Percentiles rank a stretch among this genome's conserved stretches.
Conservation (phyloP, 2,113 vertebrate genomes). For the Gasterosteus aculeatus region DNA sequence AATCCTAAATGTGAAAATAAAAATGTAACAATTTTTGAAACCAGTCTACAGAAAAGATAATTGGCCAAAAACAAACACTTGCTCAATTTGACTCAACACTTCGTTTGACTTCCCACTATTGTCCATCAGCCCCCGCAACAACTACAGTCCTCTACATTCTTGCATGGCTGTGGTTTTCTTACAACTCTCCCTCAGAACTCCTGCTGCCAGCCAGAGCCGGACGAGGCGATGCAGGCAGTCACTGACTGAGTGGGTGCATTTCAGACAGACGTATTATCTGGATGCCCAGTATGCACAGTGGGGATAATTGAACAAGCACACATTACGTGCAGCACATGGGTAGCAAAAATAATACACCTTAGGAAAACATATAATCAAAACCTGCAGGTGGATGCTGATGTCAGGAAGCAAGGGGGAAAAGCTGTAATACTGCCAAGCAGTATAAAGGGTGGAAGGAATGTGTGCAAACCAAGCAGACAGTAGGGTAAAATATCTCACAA, state of each 20-base stretch:
- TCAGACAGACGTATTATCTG: slow-evolving; percentile 10
- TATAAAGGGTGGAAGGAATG: not conserved
- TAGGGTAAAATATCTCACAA: not conserved
- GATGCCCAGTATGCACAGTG: slow-evolving; percentile 7
- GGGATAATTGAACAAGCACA: slow-evolving; percentile 24
- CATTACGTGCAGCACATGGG: slow-evolving; percentile 8
- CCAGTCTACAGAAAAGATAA: not conserved
- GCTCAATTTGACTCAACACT: not conserved
- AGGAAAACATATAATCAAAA: slow-evolving; percentile 24
- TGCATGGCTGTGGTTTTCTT: slow-evolving; percentile 49
- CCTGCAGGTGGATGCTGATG: slow-evolving; percentile 33
- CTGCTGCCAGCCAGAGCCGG: slow-evolving; percentile 25
- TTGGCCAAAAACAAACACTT: not conserved
- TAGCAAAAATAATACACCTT: slow-evolving; percentile 3
- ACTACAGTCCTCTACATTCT: slow-evolving; percentile 14
- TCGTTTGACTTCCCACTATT: not conserved
- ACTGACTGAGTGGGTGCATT: slow-evolving; percentile 2
- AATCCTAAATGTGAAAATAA: no score
- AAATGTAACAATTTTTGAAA: not conserved
- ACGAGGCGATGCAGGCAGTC: slow-evolving; percentile 20
- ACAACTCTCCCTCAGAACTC: slow-evolving; percentile 19
- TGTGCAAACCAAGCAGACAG: not conserved
- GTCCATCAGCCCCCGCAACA: slow-evolving; percentile 24
- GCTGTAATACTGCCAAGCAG: not conserved
- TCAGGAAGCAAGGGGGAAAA: not conserved